Evolutionary conservation across 30 jellyfish, hydroid and myxozoan genomes (phyloP).

Genomic region (Turritopsis rubra): DNA sequence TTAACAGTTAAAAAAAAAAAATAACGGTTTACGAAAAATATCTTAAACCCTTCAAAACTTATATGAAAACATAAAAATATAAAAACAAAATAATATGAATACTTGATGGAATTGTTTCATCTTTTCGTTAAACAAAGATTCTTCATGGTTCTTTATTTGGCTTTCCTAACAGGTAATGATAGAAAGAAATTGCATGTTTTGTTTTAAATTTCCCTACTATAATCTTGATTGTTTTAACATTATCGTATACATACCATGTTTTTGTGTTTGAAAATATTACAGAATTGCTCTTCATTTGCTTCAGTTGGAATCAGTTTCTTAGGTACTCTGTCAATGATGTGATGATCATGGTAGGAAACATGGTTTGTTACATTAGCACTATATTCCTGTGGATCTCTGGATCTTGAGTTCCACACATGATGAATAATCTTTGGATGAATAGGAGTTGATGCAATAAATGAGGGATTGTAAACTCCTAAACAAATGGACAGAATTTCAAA

Average conservation of each 20-base stretch:
- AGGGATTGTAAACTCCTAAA: neutral
- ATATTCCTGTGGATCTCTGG: neutral
- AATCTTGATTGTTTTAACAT: neutral
- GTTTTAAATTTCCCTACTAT: too few species aligned
- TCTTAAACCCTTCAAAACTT: too few species aligned
- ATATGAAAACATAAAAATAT: too few species aligned
- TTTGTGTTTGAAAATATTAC: neutral
- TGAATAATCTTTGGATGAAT: neutral
- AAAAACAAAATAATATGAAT: neutral
- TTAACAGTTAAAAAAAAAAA: neutral
- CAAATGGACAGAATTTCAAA: too few species aligned
- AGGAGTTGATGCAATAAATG: slow-evolving; percentile 7
- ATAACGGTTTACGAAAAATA: neutral
- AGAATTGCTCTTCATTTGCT: neutral
- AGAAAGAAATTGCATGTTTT: neutral
- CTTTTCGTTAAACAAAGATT: neutral
- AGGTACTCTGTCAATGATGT: neutral
- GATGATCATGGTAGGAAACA: neutral
- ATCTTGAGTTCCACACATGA: neutral
- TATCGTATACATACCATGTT: neutral
- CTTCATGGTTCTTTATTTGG: neutral
- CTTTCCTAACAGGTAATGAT: neutral
- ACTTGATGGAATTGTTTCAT: neutral
- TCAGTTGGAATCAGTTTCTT: neutral
- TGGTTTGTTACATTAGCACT: too few species aligned